Base-by-base conservation (phyloP, 1,140 invertebrate species). In the Carposina sasakii region DNA sequence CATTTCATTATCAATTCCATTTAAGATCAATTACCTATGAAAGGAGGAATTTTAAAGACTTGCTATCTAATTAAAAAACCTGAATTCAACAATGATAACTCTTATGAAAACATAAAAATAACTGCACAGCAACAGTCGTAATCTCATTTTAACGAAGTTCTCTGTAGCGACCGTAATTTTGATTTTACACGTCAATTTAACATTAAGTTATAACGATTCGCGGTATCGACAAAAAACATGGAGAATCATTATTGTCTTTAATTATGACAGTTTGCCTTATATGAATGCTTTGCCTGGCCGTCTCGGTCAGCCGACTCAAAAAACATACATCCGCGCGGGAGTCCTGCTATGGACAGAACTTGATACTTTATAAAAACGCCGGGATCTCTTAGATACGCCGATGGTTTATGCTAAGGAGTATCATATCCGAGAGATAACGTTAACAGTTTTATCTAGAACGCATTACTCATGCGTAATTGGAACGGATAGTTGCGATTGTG, bases 241-340 rank as follows among this genome's bases (percentile, higher is more conserved):
- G 57, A 61, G 52, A 37, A 67, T 69, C 76, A 74, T 81, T 84
- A 81, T 78, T 79, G 78, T 67, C 60, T 72, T 81, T 81, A 84
- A 84, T 84, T 84, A 84, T 81, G 76, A 84, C 75, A 81, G 77
- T 74, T 73, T 63, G 59, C 77, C 81, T 68, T 81, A 78, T 84
- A 84, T 52, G 73, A 73, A 71, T 69, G 68, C 57, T 67, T 76
- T 71, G 69, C 68, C 66, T 71, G 72, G 65, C 60, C 54, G 62
- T 60, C 59, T 48, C 58, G 58, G 55, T 49, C 45, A 47, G 20
- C 34, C 54, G 47, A 46, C 34, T 52, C 56, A 71, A 81, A 78
- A 79, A 76, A 67, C 63, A 59, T 46, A 52, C 61, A 64, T 63
- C 42, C 49, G 57, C 65, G 58, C 61, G n/a, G n/a, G n/a, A n/a